Base-by-base conservation (phyloP, 2,113 vertebrate species). In the Misgurnus anguillicaudatus region DNA sequence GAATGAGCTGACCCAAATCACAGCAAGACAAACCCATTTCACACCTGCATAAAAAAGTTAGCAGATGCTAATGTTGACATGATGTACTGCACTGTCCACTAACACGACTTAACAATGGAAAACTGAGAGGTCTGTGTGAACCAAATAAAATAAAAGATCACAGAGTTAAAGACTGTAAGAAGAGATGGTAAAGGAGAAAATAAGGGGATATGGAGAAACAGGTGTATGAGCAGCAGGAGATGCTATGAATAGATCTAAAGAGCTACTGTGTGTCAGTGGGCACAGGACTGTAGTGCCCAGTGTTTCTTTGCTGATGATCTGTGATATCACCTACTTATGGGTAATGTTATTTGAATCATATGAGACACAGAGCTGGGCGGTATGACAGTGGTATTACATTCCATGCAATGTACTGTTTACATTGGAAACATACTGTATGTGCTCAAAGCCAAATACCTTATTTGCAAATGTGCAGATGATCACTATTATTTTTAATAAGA, bases 1-100 rank as follows among this genome's bases (percentile, higher is more conserved):
- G 68, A 11, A 61, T 24, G 58, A 68, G 71, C 66, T 77, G 80
- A 81, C 78, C 82, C 36, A 78, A 69, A 83, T 76, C 64, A 79
- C 24, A 31, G 79, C 51, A 77, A 62, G 41, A 73, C 66, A 77
- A 75, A 78, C 71, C 45, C 21, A 21, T 41, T 11, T 9, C 55
- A 60, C 17, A 45, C 48, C 70, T 51, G 7, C 36, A 78, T 79
- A 72, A 79, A 78, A 11, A 53, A 77, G 79, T 76, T 64, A 79
- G 68, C 17, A 4, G 79, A 61, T 67, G 17, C 67, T 68, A 79
- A 79, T 51, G 42, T 79, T 47, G 48, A 73, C 71, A 74, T 60
- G 6, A 58, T 48, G 24, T 21, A 5, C 41, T 13, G 17, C 36
- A 19, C 42, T 24, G 79, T 79, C 71, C 41, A 3, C 21, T 17